Evolutionary conservation across 2,888 invertebrate species (phyloP).

Genomic region (Nephrocerus scutellatus): DNA sequence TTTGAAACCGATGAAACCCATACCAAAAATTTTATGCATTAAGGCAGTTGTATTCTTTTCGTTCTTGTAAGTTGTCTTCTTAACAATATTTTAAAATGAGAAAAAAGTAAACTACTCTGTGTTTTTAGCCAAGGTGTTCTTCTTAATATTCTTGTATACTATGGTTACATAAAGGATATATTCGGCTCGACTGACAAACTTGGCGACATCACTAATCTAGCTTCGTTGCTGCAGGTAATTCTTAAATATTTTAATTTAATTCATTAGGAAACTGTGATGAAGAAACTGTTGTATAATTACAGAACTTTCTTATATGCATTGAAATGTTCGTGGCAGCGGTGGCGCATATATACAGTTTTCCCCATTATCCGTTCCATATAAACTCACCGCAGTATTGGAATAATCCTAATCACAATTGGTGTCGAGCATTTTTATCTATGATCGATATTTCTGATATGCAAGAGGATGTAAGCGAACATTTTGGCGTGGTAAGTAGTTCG

Average conservation of each 20-base stretch:
- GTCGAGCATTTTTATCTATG: conserved; percentile 82
- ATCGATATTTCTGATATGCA: conserved; percentile 96
- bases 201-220: conserved; percentile 63
- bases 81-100: conserved; percentile 6
- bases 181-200: conserved; percentile 62
- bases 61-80: conserved; percentile 75
- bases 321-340: conserved; percentile 97
- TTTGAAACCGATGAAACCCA: conserved; percentile 84
- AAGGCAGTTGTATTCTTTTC: conserved; percentile 97
- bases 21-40: conserved; percentile 93
- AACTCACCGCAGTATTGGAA: conserved; percentile 53
- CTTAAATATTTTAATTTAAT: neutral
- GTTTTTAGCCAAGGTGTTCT: conserved; percentile 80
- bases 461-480: conserved; percentile 85
- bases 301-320: conserved; percentile 94
- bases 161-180: conserved; percentile 69
- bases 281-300: conserved; percentile 34
- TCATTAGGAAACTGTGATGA: neutral
- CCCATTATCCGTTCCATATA: conserved; percentile 76
- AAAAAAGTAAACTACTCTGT: conserved; percentile 14
- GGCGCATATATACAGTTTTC: conserved; percentile 92
- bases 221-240: conserved; percentile 72
- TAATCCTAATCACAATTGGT: conserved; percentile 53
- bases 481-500: conserved; percentile 79
- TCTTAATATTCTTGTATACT: conserved; percentile 78